Evolutionary conservation across 2,888 invertebrate species (phyloP).

Genomic region (Drosophila phalerata): DNA sequence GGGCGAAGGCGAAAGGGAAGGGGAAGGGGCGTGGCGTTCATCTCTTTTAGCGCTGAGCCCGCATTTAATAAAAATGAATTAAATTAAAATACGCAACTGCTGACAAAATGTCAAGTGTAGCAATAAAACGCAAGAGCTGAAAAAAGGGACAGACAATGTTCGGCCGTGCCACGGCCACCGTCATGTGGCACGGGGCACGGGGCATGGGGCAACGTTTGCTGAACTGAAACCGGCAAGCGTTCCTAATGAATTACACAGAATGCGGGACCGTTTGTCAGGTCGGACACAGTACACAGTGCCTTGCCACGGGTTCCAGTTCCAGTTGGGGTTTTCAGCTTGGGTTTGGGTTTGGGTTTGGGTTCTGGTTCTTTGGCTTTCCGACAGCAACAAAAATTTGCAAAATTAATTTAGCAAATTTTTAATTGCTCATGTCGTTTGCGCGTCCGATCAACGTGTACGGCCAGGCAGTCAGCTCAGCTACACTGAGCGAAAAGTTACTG

Average conservation of each 20-base stretch:
- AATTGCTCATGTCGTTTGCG: slow-evolving; percentile 71
- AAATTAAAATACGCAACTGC: slow-evolving; percentile 77
- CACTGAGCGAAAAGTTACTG: slow-evolving; percentile 23
- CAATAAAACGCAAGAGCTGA: slow-evolving; percentile 65
- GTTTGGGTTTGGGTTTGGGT: slow-evolving; percentile 19
- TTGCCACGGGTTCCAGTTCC: slow-evolving; percentile 22
- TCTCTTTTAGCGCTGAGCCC: slow-evolving; percentile 56
- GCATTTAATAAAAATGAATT: slow-evolving; percentile 82
- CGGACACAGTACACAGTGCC: neutral
- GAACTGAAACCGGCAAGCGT: slow-evolving; percentile 55
- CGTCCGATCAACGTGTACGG: slow-evolving; percentile 76
- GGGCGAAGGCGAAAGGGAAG: neutral
- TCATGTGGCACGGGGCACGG: slow-evolving; percentile 16
- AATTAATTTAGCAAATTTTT: slow-evolving; percentile 67
- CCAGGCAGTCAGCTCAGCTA: slow-evolving; percentile 20
- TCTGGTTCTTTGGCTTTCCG: slow-evolving; percentile 56
- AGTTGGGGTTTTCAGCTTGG: slow-evolving; percentile 16
- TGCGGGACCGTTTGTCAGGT: slow-evolving; percentile 66
- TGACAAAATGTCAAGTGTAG: slow-evolving; percentile 82
- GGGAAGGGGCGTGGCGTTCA: neutral
- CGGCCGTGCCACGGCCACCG: neutral
- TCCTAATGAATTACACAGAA: slow-evolving; percentile 80
- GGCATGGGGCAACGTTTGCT: slow-evolving; percentile 38
- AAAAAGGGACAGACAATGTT: slow-evolving; percentile 51
- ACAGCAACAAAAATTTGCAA: slow-evolving; percentile 51